Base-by-base conservation (phyloP, 2,797 vertebrate genomes). In the Cygnus olor region DNA sequence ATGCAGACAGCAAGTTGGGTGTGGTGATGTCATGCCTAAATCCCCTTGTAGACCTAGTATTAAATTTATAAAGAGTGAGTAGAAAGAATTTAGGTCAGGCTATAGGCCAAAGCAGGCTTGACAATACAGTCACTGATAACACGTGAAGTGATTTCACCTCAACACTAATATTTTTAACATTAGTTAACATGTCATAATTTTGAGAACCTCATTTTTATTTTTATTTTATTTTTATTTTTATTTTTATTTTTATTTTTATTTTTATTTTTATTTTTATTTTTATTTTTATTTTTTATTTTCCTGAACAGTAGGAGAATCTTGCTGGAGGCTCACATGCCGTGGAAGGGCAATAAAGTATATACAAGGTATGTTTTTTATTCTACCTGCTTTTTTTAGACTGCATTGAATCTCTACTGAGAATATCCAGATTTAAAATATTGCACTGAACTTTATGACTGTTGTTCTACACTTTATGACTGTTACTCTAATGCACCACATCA, bases 401-500 rank as follows among this genome's bases (percentile, higher is more conserved):
- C 57, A 18, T 2, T 49, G 56, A 81, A 32, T 80, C 70, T 90
- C 80, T 71, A 21, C 61, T 91, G 88, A 94, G 85, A 94, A 92
- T 86, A 86, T 5, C 6, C 70, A 93, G 45, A 76, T 49, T 85
- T 94, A 73, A 88, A 93, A 87, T 80, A 79, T 9, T 69, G n/a
- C 6, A 2, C 34, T 84, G 66, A 6, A 3, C 22, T 96, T 94
- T 96, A 94, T 72, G 85, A 63, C 85, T 84, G 73, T 88, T 91
- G 60, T 82, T 92, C 56, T 88, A 70, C 64, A 32, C 68, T 94
- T 96, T 94, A 95, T 19, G 77, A 68, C 88, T 91, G 73, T 91
- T 90, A 73, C 60, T 82, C 25, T 90, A 94, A 93, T 65, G 38
- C 9, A 34, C 61, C 60, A 54, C 22, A 96, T 95, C 70, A 79